phyloP scores from a whole-genome alignment of 2,797 vertebrate genomes.

The Vultur gryphus region DNA sequence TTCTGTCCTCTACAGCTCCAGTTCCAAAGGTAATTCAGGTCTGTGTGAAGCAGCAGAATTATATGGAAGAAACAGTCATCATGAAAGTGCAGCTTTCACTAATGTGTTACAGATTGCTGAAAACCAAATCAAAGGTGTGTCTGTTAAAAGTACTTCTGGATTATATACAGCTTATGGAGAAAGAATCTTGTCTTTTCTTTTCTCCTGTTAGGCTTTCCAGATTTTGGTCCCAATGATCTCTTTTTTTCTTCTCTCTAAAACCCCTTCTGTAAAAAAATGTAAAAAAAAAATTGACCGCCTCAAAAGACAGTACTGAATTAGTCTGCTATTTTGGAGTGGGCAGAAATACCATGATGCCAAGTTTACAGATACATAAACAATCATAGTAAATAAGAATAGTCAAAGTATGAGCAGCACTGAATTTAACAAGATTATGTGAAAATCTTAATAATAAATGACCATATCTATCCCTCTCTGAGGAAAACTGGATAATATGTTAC shows the following conservation, averaged over 20 bases:
- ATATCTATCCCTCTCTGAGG: neutral
- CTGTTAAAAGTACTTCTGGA: neutral
- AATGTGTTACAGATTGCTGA: conserved; percentile 58
- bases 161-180: neutral
- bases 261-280: neutral
- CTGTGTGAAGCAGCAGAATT: conserved; percentile 54
- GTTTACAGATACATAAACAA: neutral
- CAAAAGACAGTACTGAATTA: neutral
- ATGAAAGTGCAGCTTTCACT: conserved; percentile 45
- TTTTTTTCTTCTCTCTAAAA: neutral
- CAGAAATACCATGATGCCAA: neutral
- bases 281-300: neutral
- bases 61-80: conserved; percentile 52
- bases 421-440: neutral
- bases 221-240: neutral
- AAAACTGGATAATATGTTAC: neutral
- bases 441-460: neutral
- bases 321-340: neutral
- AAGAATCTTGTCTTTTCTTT: neutral
- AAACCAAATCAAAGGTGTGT: conserved; percentile 68
- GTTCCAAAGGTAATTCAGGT: conserved; percentile 42
- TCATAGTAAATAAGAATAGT: neutral
- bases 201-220: neutral
- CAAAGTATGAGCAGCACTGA: neutral
- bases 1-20: conserved; percentile 55